Evolutionary conservation across 2,888 invertebrate species (phyloP).

Genomic region (Tortricodes alternella): DNA sequence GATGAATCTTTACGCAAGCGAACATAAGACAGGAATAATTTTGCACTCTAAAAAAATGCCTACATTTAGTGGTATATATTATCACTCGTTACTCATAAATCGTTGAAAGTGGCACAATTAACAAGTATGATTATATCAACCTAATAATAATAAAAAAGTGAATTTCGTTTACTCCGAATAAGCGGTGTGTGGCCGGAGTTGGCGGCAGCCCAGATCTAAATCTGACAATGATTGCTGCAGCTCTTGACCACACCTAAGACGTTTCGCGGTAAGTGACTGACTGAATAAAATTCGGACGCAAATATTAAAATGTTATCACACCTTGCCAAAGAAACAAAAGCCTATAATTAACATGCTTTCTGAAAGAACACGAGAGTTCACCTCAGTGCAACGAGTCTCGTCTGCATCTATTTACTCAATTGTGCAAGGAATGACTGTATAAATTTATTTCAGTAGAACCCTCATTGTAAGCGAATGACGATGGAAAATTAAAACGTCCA

Average conservation of each 20-base stretch:
- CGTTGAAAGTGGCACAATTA: background rate
- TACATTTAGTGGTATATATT: background rate
- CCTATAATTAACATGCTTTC: background rate
- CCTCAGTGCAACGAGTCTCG: constrained; percentile 25
- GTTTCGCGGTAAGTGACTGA: constrained; percentile 43
- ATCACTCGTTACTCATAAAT: background rate
- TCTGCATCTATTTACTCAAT: constrained; percentile 48
- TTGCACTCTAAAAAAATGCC: background rate
- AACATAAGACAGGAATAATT: too few relatives aligned
- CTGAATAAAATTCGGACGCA: too few relatives aligned
- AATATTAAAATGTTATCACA: too few relatives aligned
- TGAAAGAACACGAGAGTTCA: background rate
- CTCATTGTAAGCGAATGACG: constrained; percentile 78
- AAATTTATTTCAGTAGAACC: constrained; percentile 58
- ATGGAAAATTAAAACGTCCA: constrained; percentile 78
- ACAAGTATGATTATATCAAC: constrained; percentile 8
- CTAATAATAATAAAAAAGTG: constrained; percentile 35
- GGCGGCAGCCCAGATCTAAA: constrained; percentile 74
- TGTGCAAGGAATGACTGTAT: constrained; percentile 73
- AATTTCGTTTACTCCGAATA: constrained; percentile 32
- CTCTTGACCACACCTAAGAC: constrained; percentile 71
- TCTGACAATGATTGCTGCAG: constrained; percentile 54
- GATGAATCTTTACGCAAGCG: too few relatives aligned
- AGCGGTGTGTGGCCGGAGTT: constrained; percentile 55
- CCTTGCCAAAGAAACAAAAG: background rate